Evolutionary conservation across 2,797 vertebrate genomes (phyloP), one percentile per base, ranked within the genome.

Genomic region (Natrix natrix): DNA sequence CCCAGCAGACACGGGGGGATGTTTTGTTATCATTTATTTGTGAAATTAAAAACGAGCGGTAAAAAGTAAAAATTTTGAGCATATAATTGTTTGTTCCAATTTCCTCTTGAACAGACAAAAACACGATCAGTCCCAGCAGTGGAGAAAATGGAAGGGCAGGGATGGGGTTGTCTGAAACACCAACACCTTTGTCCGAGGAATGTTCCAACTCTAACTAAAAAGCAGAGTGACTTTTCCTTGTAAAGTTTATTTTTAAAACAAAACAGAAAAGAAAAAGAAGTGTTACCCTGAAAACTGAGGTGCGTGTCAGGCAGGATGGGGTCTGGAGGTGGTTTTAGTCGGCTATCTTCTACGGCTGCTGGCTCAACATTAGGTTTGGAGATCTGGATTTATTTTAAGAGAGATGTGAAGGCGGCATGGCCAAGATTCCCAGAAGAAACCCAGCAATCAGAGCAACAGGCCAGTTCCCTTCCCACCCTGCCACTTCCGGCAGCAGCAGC

Each of bases 1-100:
- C 92, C 95, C 94, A 61, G 96, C 93, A 96, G 94, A 96, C 96
- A 94, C 74, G 37, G 91, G 95, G 96, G 96, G 95, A 97, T 96
- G 95, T 97, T 97, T 97, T 97, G 96, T 97, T 95, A 97, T 97
- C 96, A 95, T 98, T 97, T 97, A 98, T 98, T 97, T 98, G 97
- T 97, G 97, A 97, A 97, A 97, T 97, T 98, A 97, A 98, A 98
- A 98, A 98, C 96, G 95, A 98, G 97, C 96, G 96, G 95, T 97
- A 97, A 97, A 97, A 97, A 98, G 97, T 97, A 97, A 97, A 98
- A 98, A 97, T 97, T 83, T 37, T 97, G 97, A 94, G 96, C 97
- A 95, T 98, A 97, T 97, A 97, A 97, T 95, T 96, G 90, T 91
- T 93, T 94, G 93, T 95, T 97, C 95, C 95, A 96, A 94, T 96